phyloP scores from a whole-genome alignment of 1,140 invertebrate genomes.

The Sminthurides bifidus region DNA sequence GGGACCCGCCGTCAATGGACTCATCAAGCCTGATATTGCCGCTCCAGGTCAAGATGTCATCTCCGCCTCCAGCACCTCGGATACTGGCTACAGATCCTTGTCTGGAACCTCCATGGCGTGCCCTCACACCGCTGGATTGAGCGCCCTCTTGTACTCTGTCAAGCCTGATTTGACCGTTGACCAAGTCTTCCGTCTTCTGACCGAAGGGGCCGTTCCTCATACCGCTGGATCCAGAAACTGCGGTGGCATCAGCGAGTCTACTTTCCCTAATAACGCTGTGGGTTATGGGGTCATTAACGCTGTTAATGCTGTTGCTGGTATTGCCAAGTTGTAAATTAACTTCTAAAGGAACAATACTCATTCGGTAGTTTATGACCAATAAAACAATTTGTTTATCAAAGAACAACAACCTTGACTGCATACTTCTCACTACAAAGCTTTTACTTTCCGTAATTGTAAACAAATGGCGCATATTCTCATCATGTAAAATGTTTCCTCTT shows the following conservation, averaged over 20 bases:
- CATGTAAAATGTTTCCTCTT: no score
- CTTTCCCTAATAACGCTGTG: constrained; percentile 2
- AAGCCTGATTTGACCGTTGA: background rate
- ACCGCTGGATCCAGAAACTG: background rate
- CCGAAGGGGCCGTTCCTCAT: background rate
- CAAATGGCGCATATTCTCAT: no score
- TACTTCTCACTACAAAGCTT: no score
- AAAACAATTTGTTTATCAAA: no score
- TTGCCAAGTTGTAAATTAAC: background rate
- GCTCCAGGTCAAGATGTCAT: constrained; percentile 8
- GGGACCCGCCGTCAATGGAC: background rate
- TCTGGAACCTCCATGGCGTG: constrained; percentile 10
- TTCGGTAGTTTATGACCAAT: no score
- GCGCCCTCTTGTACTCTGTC: background rate
- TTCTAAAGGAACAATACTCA: no score
- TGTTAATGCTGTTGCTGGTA: background rate
- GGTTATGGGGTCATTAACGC: constrained; percentile 9
- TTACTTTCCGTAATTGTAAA: no score
- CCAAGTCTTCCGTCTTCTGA: background rate
- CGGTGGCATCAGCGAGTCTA: background rate
- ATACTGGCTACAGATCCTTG: background rate
- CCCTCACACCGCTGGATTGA: constrained; percentile 4
- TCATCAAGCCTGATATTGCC: constrained; percentile 4
- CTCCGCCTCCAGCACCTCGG: background rate
- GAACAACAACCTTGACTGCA: no score